A percentile compares a stretch with the other conserved stretches of the same genome.
Evolutionary conservation across 1,140 invertebrate species (phyloP).

Genomic region (Orius insidiosus): DNA sequence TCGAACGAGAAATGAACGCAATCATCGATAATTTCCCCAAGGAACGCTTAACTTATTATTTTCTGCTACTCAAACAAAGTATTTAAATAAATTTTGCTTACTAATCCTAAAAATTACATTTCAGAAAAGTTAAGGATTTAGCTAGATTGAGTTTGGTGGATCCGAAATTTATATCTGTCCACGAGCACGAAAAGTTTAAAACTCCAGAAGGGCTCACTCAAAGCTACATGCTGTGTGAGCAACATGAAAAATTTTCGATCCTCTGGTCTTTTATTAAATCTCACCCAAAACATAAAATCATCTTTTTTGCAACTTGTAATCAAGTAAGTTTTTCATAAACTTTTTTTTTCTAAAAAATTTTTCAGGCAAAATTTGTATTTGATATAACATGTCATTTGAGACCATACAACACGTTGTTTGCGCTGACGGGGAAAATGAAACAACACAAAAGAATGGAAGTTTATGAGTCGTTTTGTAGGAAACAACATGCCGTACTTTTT

Average conservation of each 20-base stretch:
- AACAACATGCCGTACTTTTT: conserved; percentile 80
- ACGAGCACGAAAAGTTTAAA: conserved; percentile 58
- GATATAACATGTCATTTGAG: conserved; percentile 78
- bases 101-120: no score
- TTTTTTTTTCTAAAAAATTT: conserved; percentile 9
- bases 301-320: conserved; percentile 92
- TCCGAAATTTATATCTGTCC: conserved; percentile 80
- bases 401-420: conserved; percentile 67
- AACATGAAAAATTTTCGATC: conserved; percentile 80
- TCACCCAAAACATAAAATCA: conserved; percentile 79
- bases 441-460: conserved; percentile 77
- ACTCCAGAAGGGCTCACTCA: conserved; percentile 73
- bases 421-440: conserved; percentile 81
- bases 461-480: conserved; percentile 80
- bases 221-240: conserved; percentile 78
- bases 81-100: no score
- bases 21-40: conserved; percentile 86
- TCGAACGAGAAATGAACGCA: conserved; percentile 78
- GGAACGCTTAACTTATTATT: conserved; percentile 85
- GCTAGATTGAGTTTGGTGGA: conserved; percentile 80
- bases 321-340: conserved; percentile 46
- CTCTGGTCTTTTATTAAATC: conserved; percentile 94
- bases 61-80: conserved; percentile 98
- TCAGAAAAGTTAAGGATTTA: conserved; percentile 74
- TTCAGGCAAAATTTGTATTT: conserved; percentile 68